A percentile compares a stretch with the other conserved stretches of the same genome.
These are phyloP conservation scores for Nomada ruficornis DNA, from an alignment of 2,888 invertebrate species.

Conservation along the genomic window DNA sequence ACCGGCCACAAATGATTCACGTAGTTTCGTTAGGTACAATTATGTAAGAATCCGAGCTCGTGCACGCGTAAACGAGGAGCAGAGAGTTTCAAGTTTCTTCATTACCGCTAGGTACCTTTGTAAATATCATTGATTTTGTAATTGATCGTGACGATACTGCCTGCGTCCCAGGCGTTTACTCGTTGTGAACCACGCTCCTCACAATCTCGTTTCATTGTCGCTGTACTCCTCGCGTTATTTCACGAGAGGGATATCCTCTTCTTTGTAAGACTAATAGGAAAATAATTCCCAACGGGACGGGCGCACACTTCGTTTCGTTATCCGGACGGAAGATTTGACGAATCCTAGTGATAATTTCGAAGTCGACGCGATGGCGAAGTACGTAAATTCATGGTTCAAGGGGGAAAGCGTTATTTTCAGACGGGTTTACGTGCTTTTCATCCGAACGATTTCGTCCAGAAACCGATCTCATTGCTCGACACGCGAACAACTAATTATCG, in stretches of 20 bases:
- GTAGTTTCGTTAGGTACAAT: constrained; percentile 6
- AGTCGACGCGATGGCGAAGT: background rate
- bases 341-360: background rate
- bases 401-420: constrained; percentile 29
- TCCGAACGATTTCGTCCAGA: too few relatives aligned
- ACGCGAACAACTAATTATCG: constrained; percentile 4
- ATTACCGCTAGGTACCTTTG: constrained; percentile 24
- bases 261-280: background rate
- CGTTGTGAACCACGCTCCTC: background rate
- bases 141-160: background rate
- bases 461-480: constrained; percentile 41
- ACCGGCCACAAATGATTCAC: background rate
- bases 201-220: background rate
- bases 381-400: background rate
- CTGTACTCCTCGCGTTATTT: background rate
- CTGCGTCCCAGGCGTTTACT: background rate
- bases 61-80: too few relatives aligned
- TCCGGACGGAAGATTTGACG: background rate
- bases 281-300: background rate
- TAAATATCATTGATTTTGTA: constrained; percentile 32
- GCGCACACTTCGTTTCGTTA: background rate
- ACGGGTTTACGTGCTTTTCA: constrained; percentile 15
- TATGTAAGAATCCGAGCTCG: background rate
- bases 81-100: constrained; percentile 16
- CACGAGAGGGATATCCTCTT: background rate